Evolutionary conservation across 2,797 vertebrate genomes (phyloP).

Genomic region (Rhadinocentrus ornatus): DNA sequence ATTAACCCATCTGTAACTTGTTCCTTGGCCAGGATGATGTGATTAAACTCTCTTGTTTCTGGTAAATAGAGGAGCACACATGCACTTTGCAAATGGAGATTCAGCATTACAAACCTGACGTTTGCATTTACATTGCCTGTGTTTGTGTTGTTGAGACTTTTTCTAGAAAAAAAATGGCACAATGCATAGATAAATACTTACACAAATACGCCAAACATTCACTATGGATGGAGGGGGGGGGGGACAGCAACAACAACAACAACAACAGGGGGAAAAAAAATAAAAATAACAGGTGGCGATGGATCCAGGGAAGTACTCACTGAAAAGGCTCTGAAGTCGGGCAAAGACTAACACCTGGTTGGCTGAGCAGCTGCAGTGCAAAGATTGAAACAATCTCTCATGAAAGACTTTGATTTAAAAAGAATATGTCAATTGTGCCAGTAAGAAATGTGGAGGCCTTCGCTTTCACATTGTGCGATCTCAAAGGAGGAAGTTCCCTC

Average conservation of each 20-base stretch:
- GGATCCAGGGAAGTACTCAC: conserved; percentile 81
- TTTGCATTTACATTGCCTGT: conserved; percentile 94
- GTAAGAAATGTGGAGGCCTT: conserved; percentile 90
- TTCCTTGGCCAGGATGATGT: conserved; percentile 71
- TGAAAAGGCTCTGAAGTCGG: conserved; percentile 78
- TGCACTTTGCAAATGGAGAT: conserved; percentile 80
- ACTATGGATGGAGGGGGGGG: conserved; percentile 82
- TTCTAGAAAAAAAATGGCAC: conserved; percentile 79
- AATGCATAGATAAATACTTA: conserved; percentile 70
- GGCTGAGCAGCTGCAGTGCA: conserved; percentile 78
- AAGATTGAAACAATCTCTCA: conserved; percentile 82
- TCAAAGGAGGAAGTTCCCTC: conserved; percentile 88
- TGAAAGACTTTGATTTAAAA: conserved; percentile 83
- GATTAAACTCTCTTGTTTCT: conserved; percentile 87
- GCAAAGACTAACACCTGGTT: conserved; percentile 81
- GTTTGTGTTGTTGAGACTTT: conserved; percentile 93
- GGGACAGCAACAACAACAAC: conserved; percentile 83
- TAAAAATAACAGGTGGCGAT: conserved; percentile 60
- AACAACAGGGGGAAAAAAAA: background rate
- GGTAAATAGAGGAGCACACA: conserved; percentile 65
- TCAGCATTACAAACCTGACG: conserved; percentile 82
- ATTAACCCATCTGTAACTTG: conserved; percentile 73
- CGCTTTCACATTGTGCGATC: conserved; percentile 87
- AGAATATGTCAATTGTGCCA: conserved; percentile 89
- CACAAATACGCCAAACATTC: conserved; percentile 83